Conservation (phyloP, 1,140 invertebrate species). For the Gonioctena quinquepunctata region DNA sequence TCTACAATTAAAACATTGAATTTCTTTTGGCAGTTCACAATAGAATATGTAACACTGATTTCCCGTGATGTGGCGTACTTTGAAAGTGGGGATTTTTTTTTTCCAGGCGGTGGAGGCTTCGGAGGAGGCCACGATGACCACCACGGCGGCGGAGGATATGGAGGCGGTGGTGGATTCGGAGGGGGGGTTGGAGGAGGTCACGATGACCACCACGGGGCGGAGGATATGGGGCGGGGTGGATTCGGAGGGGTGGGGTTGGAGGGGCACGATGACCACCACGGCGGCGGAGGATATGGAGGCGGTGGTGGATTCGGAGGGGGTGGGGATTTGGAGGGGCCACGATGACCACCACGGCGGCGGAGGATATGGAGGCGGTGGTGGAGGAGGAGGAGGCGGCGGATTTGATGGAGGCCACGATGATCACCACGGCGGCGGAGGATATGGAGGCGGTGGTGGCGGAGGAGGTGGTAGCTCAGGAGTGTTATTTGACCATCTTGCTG, state of each 20-base stretch:
- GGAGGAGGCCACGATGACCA: constrained; percentile 8
- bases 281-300: constrained; percentile 23
- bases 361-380: constrained; percentile 18
- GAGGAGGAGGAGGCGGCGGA: background rate
- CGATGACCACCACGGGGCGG: constrained; percentile 23
- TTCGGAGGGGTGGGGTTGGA: constrained; percentile 25
- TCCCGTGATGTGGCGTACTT: constrained; percentile 9
- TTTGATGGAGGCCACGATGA: constrained; percentile 9
- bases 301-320: constrained; percentile 27
- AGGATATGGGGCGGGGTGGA: constrained; percentile 23
- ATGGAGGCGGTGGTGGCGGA: constrained; percentile 27
- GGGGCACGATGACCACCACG: constrained; percentile 25
- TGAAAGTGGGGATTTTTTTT: too few relatives aligned
- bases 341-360: constrained; percentile 22
- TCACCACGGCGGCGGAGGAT: constrained; percentile 23
- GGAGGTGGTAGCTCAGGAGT: constrained; percentile 23
- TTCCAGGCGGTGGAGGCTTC: constrained; percentile 14
- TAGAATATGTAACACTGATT: too few relatives aligned
- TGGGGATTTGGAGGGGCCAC: constrained; percentile 24
- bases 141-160: constrained; percentile 14
- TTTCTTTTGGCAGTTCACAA: too few relatives aligned
- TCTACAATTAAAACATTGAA: too few relatives aligned
- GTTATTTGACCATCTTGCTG: background rate
- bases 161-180: constrained; percentile 31
- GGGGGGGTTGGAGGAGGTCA: constrained; percentile 22